Percentiles rank a stretch among this genome's conserved stretches.
These are phyloP conservation scores for Nezara viridula DNA, from an alignment of 2,888 invertebrate genomes.

Conservation along the genomic window DNA sequence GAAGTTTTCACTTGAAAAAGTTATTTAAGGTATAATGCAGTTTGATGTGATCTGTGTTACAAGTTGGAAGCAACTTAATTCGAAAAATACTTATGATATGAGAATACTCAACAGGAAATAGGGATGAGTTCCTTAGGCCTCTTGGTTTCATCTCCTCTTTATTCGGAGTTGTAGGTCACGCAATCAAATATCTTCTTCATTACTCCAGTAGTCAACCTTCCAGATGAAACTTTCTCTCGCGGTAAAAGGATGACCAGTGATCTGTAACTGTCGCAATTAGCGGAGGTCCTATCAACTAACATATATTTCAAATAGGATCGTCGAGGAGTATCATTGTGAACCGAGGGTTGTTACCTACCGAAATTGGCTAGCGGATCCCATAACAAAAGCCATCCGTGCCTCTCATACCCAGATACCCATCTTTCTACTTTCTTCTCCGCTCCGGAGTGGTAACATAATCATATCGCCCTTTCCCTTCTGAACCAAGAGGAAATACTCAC, in stretches of 20 bases:
- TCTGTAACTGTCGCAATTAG: not conserved
- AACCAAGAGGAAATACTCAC: not conserved
- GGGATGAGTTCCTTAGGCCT: not conserved
- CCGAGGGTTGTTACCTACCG: not conserved
- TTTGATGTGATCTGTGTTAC: too few species aligned
- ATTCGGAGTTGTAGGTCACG: not conserved
- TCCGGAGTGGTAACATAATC: conserved; percentile 11
- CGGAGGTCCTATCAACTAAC: not conserved
- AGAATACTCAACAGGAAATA: too few species aligned
- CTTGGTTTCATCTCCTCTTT: not conserved
- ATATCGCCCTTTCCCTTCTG: conserved; percentile 3
- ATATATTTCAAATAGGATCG: not conserved
- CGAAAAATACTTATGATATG: too few species aligned
- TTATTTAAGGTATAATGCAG: too few species aligned
- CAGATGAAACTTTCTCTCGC: not conserved
- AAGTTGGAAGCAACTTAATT: too few species aligned
- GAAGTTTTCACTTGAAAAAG: too few species aligned
- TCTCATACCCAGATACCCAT: not conserved
- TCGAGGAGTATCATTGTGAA: conserved; percentile 5
- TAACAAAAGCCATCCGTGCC: conserved; percentile 30
- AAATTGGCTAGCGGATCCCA: not conserved
- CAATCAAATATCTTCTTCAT: not conserved
- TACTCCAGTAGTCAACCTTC: not conserved
- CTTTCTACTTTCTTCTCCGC: conserved; percentile 47
- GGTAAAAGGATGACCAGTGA: conserved; percentile 16